These are phyloP conservation scores for Microcaecilia unicolor DNA, from an alignment of 2,797 vertebrate genomes.

Conservation along the genomic window DNA sequence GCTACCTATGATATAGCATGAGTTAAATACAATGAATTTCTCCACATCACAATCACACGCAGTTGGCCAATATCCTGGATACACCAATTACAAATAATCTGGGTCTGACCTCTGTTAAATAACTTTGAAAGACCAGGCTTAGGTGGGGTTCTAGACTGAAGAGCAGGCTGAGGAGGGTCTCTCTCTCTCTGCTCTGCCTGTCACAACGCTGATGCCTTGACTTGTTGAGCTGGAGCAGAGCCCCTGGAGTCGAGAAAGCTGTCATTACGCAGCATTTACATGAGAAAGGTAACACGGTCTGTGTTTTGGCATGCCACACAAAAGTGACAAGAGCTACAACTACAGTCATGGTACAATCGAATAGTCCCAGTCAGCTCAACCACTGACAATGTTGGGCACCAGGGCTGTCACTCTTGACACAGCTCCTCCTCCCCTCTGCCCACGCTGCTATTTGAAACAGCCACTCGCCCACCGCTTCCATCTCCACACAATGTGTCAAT, in stretches of 20 bases:
- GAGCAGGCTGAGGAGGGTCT: too few relatives aligned
- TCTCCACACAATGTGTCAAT: conserved; percentile 56
- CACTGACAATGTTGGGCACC: conserved; percentile 62
- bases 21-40: too few relatives aligned
- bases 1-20: too few relatives aligned
- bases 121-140: too few relatives aligned
- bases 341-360: conserved; percentile 43
- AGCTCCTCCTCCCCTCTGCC: conserved; percentile 43
- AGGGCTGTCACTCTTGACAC: conserved; percentile 52
- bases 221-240: conserved; percentile 30
- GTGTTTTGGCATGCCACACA: conserved; percentile 61
- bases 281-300: conserved; percentile 51
- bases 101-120: too few relatives aligned
- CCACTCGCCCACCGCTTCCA: conserved; percentile 51
- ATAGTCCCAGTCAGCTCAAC: conserved; percentile 43
- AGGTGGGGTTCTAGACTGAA: too few relatives aligned
- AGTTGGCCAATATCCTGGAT: too few relatives aligned
- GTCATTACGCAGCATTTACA: conserved; percentile 56
- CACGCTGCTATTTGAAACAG: conserved; percentile 51
- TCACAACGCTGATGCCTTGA: conserved; percentile 59
- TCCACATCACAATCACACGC: too few relatives aligned
- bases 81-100: too few relatives aligned
- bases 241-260: conserved; percentile 35
- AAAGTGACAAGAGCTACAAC: conserved; percentile 57
- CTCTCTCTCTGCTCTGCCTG: too few relatives aligned